Conservation (phyloP, 2,888 invertebrate genomes). For the Eupithecia tripunctaria region DNA sequence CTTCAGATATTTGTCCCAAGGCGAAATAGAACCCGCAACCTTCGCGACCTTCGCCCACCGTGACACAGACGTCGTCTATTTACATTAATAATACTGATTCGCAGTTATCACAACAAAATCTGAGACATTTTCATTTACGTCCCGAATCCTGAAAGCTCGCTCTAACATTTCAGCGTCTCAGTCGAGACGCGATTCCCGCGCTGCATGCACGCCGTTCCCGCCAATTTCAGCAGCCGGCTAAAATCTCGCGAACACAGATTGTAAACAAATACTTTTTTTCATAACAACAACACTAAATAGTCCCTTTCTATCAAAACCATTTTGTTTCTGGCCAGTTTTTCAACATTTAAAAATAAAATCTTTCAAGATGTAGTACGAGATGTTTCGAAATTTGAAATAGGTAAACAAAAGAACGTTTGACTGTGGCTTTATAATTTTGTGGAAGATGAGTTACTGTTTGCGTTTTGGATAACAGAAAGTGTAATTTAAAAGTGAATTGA, state of each 20-base stretch:
- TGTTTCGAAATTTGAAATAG: constrained; percentile 20
- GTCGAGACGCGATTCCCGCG: constrained; percentile 41
- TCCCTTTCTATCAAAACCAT: neutral
- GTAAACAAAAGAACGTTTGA: constrained; percentile 16
- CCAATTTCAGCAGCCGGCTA: constrained; percentile 11
- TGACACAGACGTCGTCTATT: too few species aligned
- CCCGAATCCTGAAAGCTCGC: constrained; percentile 33
- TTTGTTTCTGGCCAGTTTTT: constrained; percentile 20
- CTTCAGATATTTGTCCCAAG: too few species aligned
- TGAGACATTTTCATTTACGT: constrained; percentile 4
- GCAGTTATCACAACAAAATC: neutral
- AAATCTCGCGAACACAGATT: constrained; percentile 33
- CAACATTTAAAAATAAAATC: constrained; percentile 14
- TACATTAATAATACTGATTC: neutral
- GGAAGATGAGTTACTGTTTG: constrained; percentile 19
- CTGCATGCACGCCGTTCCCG: constrained; percentile 35
- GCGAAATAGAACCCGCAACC: too few species aligned
- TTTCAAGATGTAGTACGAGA: constrained; percentile 30
- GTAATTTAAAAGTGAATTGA: constrained; percentile 35
- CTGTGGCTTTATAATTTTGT: neutral
- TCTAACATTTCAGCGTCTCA: constrained; percentile 33
- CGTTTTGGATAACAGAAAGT: constrained; percentile 24
- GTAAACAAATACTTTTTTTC: constrained; percentile 28
- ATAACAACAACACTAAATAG: constrained; percentile 8
- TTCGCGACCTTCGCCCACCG: too few species aligned